Evolutionary conservation across 2,797 vertebrate species (phyloP).

Genomic region (Enteromius paludinosus): DNA sequence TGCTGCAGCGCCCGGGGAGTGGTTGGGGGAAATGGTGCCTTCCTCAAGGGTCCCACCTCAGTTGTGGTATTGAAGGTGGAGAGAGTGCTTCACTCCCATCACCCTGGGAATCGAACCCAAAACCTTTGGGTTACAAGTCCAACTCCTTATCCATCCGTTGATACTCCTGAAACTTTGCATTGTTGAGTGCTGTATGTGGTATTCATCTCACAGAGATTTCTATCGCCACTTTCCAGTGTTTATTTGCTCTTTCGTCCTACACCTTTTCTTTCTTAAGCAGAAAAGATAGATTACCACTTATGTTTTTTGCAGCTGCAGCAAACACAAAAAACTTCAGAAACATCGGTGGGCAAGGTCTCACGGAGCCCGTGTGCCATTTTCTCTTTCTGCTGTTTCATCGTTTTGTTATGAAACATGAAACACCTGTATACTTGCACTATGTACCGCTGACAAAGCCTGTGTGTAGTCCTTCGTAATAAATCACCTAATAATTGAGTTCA

Average conservation of each 20-base stretch:
- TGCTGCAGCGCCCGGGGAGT: no score
- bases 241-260: slow-evolving; percentile 25
- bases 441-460: slow-evolving; percentile 48
- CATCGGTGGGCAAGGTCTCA: slow-evolving; percentile 27
- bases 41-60: no score
- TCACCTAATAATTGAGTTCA: slow-evolving; percentile 46
- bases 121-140: no score
- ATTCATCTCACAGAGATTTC: slow-evolving; percentile 6
- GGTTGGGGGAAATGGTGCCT: no score
- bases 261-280: slow-evolving; percentile 38
- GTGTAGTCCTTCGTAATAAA: slow-evolving; percentile 52
- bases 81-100: no score
- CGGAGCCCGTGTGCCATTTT: slow-evolving; percentile 44
- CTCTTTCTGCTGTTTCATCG: slow-evolving; percentile 56
- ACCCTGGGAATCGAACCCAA: no score
- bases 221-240: background rate
- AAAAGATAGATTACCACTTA: slow-evolving; percentile 56
- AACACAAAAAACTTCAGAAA: slow-evolving; percentile 51
- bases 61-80: no score
- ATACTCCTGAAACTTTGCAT: background rate
- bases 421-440: slow-evolving; percentile 56
- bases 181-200: background rate
- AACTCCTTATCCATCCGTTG: no score
- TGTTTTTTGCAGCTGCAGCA: slow-evolving; percentile 59
- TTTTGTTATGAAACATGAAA: slow-evolving; percentile 51